A percentile compares a stretch with the other conserved stretches of the same genome.
These are phyloP conservation scores for Urophycis tenuis DNA, from an alignment of 2,797 vertebrate genomes.

Conservation along the genomic window DNA sequence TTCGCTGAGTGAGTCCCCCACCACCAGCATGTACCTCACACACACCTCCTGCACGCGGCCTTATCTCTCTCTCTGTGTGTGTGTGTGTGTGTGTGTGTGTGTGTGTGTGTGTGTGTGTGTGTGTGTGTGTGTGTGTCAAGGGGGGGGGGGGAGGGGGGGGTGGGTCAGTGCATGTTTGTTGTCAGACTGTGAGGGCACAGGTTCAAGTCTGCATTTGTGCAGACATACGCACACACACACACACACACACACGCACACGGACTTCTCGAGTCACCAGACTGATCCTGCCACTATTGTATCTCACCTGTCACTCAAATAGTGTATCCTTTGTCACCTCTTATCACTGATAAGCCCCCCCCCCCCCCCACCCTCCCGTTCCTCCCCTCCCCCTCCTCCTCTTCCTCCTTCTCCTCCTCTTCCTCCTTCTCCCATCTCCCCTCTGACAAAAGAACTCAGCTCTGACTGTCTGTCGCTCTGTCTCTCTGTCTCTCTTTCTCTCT, in stretches of 20 bases:
- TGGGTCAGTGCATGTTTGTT: neutral
- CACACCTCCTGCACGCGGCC: neutral
- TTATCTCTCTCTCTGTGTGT: slow-evolving; percentile 9
- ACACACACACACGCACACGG: too few relatives aligned
- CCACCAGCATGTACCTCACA: neutral
- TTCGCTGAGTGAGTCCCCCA: slow-evolving; percentile 81
- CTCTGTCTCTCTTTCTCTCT: neutral
- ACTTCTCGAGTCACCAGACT: neutral
- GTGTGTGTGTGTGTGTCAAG: slow-evolving; percentile 2
- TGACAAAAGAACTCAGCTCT: neutral
- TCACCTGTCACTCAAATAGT: slow-evolving; percentile 22
- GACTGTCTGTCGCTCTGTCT: neutral
- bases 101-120: neutral
- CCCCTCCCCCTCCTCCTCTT: slow-evolving; percentile 19
- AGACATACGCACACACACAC: too few relatives aligned
- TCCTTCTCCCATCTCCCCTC: slow-evolving; percentile 19
- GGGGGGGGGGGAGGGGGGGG: too few relatives aligned
- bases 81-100: slow-evolving; percentile 7
- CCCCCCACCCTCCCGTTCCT: neutral
- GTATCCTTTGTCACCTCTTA: slow-evolving; percentile 17
- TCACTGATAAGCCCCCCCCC: slow-evolving; percentile 28
- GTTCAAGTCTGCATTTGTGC: too few relatives aligned
- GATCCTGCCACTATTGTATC: slow-evolving; percentile 9
- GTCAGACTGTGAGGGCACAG: too few relatives aligned
- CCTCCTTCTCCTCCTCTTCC: slow-evolving; percentile 22